Percentiles rank a stretch among this genome's conserved stretches.
phyloP scores from a whole-genome alignment of 64 coral and sea anemone genomes.

The Exaiptasia diaphana region DNA sequence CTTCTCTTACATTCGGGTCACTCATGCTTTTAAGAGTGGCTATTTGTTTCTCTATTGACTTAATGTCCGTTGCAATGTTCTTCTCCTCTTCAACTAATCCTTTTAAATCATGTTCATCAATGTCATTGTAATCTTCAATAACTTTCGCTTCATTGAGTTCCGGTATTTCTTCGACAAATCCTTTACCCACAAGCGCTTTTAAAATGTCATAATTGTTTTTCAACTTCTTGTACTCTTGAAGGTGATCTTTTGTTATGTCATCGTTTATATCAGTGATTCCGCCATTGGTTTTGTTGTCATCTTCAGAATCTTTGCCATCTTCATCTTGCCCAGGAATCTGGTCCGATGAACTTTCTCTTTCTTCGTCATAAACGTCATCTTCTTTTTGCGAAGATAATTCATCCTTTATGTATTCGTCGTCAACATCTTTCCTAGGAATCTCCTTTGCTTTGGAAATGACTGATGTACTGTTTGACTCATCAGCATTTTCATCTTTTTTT shows the following conservation, averaged over 20 bases:
- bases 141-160: not conserved
- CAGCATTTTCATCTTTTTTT: too few species aligned
- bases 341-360: not conserved
- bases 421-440: too few species aligned
- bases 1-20: not conserved
- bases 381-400: too few species aligned
- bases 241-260: not conserved
- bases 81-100: constrained; percentile 35
- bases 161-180: constrained; percentile 78
- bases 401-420: too few species aligned
- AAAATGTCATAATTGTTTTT: constrained; percentile 55
- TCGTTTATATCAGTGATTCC: not conserved
- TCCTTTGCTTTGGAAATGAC: too few species aligned
- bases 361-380: not conserved
- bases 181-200: constrained; percentile 58
- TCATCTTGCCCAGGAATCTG: not conserved
- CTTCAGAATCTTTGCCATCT: not conserved
- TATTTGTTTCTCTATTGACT: constrained; percentile 21
- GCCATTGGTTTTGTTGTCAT: not conserved
- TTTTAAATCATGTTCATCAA: constrained; percentile 18
- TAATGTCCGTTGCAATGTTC: not conserved
- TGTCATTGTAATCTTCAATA: not conserved
- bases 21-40: not conserved
- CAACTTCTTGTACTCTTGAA: constrained; percentile 22
- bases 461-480: too few species aligned